Conservation (phyloP, 2,113 vertebrate genomes). For the Tenrec ecaudatus region DNA sequence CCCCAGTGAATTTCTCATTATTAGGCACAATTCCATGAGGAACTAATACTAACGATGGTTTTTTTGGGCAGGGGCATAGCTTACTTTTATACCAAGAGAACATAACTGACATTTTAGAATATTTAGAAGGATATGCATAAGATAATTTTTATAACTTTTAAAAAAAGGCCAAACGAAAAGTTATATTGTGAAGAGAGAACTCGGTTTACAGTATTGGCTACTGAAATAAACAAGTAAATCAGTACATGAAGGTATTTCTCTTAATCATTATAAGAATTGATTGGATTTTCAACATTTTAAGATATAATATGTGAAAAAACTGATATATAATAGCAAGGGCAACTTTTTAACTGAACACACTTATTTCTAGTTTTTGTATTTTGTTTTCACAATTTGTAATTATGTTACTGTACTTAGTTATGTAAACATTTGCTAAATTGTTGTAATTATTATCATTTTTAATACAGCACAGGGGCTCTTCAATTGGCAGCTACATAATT, state of each 20-base stretch:
- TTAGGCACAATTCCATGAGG: constrained; percentile 46
- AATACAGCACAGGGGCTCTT: not conserved
- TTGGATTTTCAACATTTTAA: not conserved
- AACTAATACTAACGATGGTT: not conserved
- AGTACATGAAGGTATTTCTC: not conserved
- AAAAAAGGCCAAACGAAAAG: not conserved
- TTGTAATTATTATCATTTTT: not conserved
- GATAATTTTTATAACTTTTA: not conserved
- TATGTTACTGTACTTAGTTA: not conserved
- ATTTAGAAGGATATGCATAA: not conserved
- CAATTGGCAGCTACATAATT: not conserved
- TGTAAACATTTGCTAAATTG: not conserved
- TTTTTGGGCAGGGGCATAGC: not conserved
- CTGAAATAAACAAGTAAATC: not conserved
- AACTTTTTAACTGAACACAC: not conserved
- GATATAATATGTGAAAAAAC: not conserved
- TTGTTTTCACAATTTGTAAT: not conserved
- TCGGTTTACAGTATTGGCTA: constrained; percentile 6
- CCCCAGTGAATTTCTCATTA: constrained; percentile 8
- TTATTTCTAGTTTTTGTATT: not conserved
- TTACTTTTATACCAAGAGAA: not conserved
- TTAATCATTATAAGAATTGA: constrained; percentile 26
- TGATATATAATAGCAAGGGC: constrained; percentile 10
- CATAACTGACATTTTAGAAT: constrained; percentile 3
- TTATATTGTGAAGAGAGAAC: not conserved